Percentiles rank a stretch among this genome's conserved stretches.
Conservation (phyloP, 2,888 invertebrate species). For the Atethmia centrago region DNA sequence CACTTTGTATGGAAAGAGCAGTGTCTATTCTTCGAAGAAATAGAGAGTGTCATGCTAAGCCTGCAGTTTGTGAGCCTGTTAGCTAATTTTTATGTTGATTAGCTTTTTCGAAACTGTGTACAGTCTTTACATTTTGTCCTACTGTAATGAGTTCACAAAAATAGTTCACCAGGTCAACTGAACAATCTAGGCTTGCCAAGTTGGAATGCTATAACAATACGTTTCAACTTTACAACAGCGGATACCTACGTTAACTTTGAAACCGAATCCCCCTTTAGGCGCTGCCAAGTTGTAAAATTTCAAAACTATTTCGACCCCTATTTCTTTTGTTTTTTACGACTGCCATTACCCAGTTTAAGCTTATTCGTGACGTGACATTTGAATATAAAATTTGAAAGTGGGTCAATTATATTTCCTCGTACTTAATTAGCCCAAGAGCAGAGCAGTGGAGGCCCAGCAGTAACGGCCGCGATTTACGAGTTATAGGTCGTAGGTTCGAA, state of each 20-base stretch:
- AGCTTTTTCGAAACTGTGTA: not conserved
- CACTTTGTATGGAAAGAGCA: too few relatives aligned
- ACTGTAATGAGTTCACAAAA: slow-evolving; percentile 2
- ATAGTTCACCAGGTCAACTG: slow-evolving; percentile 16
- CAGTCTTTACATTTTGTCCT: not conserved
- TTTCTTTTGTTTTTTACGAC: not conserved
- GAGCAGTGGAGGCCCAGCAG: too few relatives aligned
- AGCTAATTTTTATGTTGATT: not conserved
- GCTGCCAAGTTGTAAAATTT: slow-evolving; percentile 20
- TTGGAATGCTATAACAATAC: slow-evolving; percentile 19
- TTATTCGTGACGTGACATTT: slow-evolving; percentile 41
- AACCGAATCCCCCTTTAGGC: not conserved
- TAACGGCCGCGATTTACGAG: too few relatives aligned
- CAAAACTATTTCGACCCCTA: not conserved
- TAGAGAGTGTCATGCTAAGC: too few relatives aligned
- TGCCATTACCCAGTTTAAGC: not conserved
- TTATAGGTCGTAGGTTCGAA: too few relatives aligned
- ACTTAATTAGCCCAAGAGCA: slow-evolving; percentile 22
- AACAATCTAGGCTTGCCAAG: slow-evolving; percentile 35
- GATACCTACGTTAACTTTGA: slow-evolving; percentile 12
- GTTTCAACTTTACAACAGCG: slow-evolving; percentile 6
- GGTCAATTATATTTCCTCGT: slow-evolving; percentile 29
- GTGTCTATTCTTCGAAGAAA: too few relatives aligned
- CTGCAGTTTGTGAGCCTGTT: too few relatives aligned
- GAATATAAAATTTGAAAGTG: slow-evolving; percentile 5